A percentile compares a stretch with the other conserved stretches of the same genome.
These are phyloP conservation scores for Geotrupes spiniger DNA, from an alignment of 2,888 invertebrate species.

Conservation along the genomic window DNA sequence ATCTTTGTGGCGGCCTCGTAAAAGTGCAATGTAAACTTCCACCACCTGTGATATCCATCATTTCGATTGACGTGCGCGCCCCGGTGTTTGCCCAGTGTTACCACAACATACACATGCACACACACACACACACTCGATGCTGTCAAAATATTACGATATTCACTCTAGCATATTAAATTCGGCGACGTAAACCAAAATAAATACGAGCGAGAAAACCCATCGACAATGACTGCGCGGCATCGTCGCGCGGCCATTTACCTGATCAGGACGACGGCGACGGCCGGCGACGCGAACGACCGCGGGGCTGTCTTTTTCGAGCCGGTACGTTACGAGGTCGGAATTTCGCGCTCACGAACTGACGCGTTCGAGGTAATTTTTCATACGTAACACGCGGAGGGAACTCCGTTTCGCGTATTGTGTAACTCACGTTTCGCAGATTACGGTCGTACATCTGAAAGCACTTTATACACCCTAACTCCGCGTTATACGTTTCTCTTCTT, in stretches of 20 bases:
- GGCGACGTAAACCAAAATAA: constrained; percentile 3
- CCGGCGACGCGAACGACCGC: no score
- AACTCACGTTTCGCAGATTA: constrained; percentile 19
- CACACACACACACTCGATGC: constrained; percentile 3
- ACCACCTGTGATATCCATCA: constrained; percentile 35
- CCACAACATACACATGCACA: constrained; percentile 24
- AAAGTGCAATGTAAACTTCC: constrained; percentile 18
- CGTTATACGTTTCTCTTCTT: constrained; percentile 15
- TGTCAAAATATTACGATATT: constrained; percentile 8
- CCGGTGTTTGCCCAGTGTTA: constrained; percentile 34
- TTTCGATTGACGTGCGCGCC: constrained; percentile 36
- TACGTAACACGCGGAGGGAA: constrained; percentile 13
- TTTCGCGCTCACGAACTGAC: constrained; percentile 23
- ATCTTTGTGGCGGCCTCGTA: constrained; percentile 8
- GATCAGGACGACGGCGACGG: background rate
- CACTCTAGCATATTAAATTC: constrained; percentile 6
- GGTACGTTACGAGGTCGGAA: constrained; percentile 25
- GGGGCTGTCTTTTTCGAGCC: constrained; percentile 19
- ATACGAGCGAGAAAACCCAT: background rate
- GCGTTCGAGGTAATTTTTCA: constrained; percentile 24
- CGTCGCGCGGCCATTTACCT: background rate
- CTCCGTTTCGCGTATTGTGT: constrained; percentile 20
- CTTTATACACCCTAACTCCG: constrained; percentile 19
- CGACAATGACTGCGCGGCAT: background rate
- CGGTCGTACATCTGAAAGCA: constrained; percentile 19